Conservation (phyloP, 2,888 invertebrate genomes). For the Glyphotaelius pellucidus region DNA sequence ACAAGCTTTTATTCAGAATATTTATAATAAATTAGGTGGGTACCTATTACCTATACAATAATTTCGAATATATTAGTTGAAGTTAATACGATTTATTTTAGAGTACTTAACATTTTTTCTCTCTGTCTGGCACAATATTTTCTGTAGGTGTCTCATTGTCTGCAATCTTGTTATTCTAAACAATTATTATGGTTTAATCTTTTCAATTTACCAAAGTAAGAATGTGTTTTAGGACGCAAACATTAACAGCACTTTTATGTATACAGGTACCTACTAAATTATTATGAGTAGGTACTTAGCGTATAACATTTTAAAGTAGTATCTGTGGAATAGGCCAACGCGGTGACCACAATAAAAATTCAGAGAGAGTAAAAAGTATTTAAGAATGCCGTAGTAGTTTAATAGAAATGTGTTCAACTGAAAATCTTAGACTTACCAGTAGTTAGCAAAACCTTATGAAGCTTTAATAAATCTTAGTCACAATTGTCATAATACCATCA, state of each 20-base stretch:
- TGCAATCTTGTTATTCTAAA: background rate
- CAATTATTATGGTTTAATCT: background rate
- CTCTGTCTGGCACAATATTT: background rate
- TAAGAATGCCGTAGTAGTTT: slow-evolving; percentile 52
- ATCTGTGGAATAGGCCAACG: slow-evolving; percentile 10
- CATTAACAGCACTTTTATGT: background rate
- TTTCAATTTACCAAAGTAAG: background rate
- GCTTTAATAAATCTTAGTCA: slow-evolving; percentile 63
- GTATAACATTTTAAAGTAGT: background rate
- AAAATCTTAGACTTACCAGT: slow-evolving; percentile 62
- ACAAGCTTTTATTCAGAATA: background rate
- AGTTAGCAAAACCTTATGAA: slow-evolving; percentile 59
- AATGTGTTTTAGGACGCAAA: background rate
- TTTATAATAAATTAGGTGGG: background rate
- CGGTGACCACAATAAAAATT: background rate
- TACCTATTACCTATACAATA: background rate
- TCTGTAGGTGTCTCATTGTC: background rate
- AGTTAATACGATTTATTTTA: background rate
- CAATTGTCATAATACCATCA: slow-evolving; percentile 18
- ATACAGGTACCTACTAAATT: background rate
- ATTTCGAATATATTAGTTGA: background rate
- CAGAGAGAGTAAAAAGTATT: slow-evolving; percentile 12
- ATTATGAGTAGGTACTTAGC: background rate
- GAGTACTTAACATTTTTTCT: background rate
- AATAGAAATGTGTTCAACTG: slow-evolving; percentile 66